These are phyloP conservation scores for Caenorhabditis briggsae DNA, from an alignment of 1,140 invertebrate species.

Conservation along the genomic window DNA sequence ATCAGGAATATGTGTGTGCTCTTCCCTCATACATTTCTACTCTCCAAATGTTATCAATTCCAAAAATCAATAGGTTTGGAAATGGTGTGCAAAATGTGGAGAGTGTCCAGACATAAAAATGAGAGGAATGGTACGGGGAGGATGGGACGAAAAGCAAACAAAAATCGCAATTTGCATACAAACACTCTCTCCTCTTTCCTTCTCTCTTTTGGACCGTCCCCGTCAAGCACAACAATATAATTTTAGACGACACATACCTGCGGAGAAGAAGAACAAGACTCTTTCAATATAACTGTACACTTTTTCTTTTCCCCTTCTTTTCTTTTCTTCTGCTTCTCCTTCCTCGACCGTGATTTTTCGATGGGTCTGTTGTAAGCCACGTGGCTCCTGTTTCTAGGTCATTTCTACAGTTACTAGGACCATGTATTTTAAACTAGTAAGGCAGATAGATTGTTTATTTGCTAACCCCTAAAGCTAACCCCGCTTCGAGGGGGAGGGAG, in stretches of 20 bases:
- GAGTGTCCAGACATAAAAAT: not conserved
- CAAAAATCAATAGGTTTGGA: not conserved
- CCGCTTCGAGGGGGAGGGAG: too few relatives aligned
- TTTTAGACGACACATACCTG: not conserved
- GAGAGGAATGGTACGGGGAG: slow-evolving; percentile 38
- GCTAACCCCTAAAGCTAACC: too few relatives aligned
- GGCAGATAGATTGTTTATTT: too few relatives aligned
- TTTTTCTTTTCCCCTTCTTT: not conserved
- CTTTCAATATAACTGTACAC: slow-evolving; percentile 37
- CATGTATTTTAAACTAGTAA: too few relatives aligned
- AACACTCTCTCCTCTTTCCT: slow-evolving; percentile 7
- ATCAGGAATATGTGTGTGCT: too few relatives aligned
- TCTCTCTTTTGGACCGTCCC: not conserved
- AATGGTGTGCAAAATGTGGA: not conserved
- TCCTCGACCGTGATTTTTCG: not conserved
- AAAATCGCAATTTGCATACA: slow-evolving; percentile 45
- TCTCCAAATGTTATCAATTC: too few relatives aligned
- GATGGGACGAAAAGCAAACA: slow-evolving; percentile 39
- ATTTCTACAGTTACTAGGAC: too few relatives aligned
- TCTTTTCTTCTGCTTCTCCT: not conserved
- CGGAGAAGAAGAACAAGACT: not conserved
- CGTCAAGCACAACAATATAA: slow-evolving; percentile 56
- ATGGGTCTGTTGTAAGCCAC: not conserved
- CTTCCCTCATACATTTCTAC: too few relatives aligned
- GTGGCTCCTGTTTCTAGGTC: too few relatives aligned